phyloP scores from a whole-genome alignment of 2,888 invertebrate species.

The Stenodema calcarata region DNA sequence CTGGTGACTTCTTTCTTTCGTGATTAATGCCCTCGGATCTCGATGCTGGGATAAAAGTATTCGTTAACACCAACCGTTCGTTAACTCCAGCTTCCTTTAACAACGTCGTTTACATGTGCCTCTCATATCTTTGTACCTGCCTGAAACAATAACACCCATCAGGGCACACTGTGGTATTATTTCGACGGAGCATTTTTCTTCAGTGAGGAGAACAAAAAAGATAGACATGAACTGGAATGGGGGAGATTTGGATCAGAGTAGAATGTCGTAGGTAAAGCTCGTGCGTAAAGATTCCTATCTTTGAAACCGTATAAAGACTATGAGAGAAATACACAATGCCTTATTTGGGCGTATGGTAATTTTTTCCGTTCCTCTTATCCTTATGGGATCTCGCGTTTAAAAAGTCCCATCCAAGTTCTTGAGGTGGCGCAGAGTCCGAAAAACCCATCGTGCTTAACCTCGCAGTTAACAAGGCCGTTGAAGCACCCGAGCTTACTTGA shows the following conservation, averaged over 20 bases:
- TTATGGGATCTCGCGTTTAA: constrained; percentile 6
- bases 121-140: too few relatives aligned
- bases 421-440: background rate
- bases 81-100: too few relatives aligned
- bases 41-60: too few relatives aligned
- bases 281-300: constrained; percentile 33
- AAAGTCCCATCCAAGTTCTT: background rate
- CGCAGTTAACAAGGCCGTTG: background rate
- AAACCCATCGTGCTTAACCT: background rate
- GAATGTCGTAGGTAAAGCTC: constrained; percentile 16
- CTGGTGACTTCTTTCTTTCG: too few relatives aligned
- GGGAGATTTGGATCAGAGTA: background rate
- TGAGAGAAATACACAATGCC: constrained; percentile 36
- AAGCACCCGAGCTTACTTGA: too few relatives aligned
- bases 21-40: too few relatives aligned
- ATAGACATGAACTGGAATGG: constrained; percentile 17
- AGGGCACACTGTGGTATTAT: too few relatives aligned
- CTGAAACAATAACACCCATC: too few relatives aligned
- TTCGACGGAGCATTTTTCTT: background rate
- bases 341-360: constrained; percentile 27
- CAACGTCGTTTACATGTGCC: too few relatives aligned
- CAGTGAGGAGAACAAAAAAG: background rate
- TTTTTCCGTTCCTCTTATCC: constrained; percentile 16
- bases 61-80: too few relatives aligned
- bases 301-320: constrained; percentile 4